Base-by-base conservation (phyloP, 1,140 invertebrate genomes). In the Eufriesea mexicana region DNA sequence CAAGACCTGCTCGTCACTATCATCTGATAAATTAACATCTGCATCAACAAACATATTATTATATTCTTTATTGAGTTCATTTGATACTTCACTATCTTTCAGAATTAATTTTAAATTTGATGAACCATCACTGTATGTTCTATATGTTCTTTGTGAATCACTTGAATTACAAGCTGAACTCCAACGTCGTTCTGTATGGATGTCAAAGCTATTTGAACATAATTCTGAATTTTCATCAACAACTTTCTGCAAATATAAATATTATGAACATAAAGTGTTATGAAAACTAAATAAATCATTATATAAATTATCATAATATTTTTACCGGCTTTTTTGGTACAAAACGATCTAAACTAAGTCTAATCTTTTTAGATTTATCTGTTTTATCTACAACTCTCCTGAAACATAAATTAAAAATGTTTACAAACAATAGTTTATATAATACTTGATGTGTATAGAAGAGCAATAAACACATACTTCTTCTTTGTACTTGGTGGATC, bases 401-500 rank as follows among this genome's bases (percentile, higher is more conserved):
- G 55, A 70, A 91, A 89, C 10, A 62, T 28, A 71, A 18, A 16
- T 35, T 18, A 47, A 20, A 71, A 45, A 79, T 79, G 72, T 23
- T 20, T 49, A 45, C 7, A 84, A 28, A 28, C 49, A 42, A 59
- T 54, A 74, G 72, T 64, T 57, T 66, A 67, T 61, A 49, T 23
- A 61, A 16, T 25, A 2, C 25, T 45, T 67, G 12, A 78, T 67
- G 35, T 78, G 25, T 54, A 70, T 47, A 54, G n/a, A 18, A 75
- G 28, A 2, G 12, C 10, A 28, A 20, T 59, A 80, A 49, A 25
- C 28, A 92, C 92, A 91, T 94, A 96, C 95, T 95, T 96, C 89
- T 96, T 96, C 82, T 96, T 95, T 5, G 88, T 83, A 84, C 89
- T 93, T n/a, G 94, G 94, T 25, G 93, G 91, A 76, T 92, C 93